Base-by-base conservation (phyloP, 2,797 vertebrate species). In the Sebastes elongatus region DNA sequence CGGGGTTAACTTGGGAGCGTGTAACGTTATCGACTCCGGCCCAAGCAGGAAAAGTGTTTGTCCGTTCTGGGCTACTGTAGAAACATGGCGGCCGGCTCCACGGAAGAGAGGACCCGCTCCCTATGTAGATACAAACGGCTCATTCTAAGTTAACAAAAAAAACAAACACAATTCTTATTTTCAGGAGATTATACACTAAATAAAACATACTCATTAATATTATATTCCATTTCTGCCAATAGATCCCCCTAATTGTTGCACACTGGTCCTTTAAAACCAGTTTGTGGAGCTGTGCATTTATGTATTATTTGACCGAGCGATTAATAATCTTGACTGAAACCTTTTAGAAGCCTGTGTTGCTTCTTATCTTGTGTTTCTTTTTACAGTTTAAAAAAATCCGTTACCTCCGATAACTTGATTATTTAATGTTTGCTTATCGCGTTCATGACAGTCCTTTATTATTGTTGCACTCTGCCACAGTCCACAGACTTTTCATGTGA, bases 91-190 rank as follows among this genome's bases (percentile, higher is more conserved):
- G 0, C 42, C 16, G 0, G 42, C 16, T 49, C 16, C 42, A 7
- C 20, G 42, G 38, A 49, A 20, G 42, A 49, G 3, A 49, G 42
- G 16, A 20, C 42, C 7, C 2, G 1, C 42, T 49, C 16, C 42
- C 42, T 49, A 20, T 20, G 42, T 49, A 49, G 42, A 20, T 49
- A 49, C 0, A 49, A 38, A 49, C 16, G 1, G 7, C 16, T 49
- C 42, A 49, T 18, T 49, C 42, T 49, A 49, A 49, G 3, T 0
- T 49, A 18, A 49, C 16, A 18, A 49, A 49, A 49, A 46, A 7
- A 18, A 0, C 1, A 0, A 38, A 16, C 13, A 42, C 42, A 18
- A 46, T 46, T 49, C 42, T 49, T 49, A 0, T 49, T 46, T 18
- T 46, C 42, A 46, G 42, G 42, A 0, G 16, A 46, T 18, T 46